Evolutionary conservation across 2,797 vertebrate genomes (phyloP), one percentile per base, ranked within the genome.

Genomic region (Podarcis lilfordi): DNA sequence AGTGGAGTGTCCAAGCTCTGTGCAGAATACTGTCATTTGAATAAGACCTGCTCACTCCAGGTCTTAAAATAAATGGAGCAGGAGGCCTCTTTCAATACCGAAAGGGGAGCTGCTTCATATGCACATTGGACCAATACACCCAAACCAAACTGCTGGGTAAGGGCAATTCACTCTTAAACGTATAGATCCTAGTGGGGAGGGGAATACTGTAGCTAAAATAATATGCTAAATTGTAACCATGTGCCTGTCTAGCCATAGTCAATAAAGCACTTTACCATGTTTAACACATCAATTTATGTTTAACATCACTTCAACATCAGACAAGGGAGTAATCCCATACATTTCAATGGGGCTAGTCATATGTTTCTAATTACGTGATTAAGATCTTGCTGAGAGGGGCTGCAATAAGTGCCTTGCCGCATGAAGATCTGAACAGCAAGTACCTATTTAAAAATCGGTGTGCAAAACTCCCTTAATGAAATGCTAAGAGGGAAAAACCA

Each of bases 281-380:
- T 89, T 89, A 89, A 89, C 88, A 89, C 88, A 82, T 89, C 79
- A 81, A 55, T 71, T 86, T 89, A 89, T 76, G 88, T 86, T 89
- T 86, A 89, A 86, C 84, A 86, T 89, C 79, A 68, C 61, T 89
- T 89, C 78, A 82, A 69, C 84, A 82, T 86, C 64, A 89, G 84
- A 59, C 84, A 76, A 89, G 74, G 72, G 79, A 76, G 69, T 59
- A 82, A 68, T 85, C 71, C 79, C 78, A 76, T 89, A 81, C 64
- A 86, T 86, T 86, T 86, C 84, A 82, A 82, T 89, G 61, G 88
- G 64, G 77, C 19, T 40, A 68, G 29, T 68, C 84, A 81, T 85
- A 85, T 89, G 88, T 76, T 89, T 89, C 79, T 82, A 84, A 89
- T 89, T 89, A 89, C 68, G 45, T 43, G 40, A 89, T 86, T 86